Percentiles rank a stretch among this genome's conserved stretches.
Evolutionary conservation across 1,140 invertebrate genomes (phyloP).

Genomic region (Caerostris darwini): DNA sequence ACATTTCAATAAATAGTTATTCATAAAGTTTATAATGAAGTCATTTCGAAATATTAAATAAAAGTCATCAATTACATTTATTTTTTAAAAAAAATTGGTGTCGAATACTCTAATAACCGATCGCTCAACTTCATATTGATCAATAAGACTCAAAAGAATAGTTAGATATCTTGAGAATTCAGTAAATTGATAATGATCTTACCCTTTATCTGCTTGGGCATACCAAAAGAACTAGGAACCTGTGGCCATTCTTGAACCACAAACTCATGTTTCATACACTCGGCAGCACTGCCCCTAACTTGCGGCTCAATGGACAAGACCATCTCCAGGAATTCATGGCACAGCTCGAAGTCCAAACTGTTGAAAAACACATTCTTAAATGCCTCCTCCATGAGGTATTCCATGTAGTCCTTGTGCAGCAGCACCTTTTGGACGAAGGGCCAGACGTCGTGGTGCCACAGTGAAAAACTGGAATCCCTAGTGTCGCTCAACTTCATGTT

Average conservation of each 20-base stretch:
- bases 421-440: conserved; percentile 49
- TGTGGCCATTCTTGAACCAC: conserved; percentile 23
- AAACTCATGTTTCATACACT: conserved; percentile 20
- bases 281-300: not conserved
- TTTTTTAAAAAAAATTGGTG: too few relatives aligned
- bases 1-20: too few relatives aligned
- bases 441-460: conserved; percentile 56
- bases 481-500: not conserved
- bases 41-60: too few relatives aligned
- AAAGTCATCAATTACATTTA: too few relatives aligned
- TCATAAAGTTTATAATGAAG: too few relatives aligned
- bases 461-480: not conserved
- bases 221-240: not conserved
- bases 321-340: conserved; percentile 2
- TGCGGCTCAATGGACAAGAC: not conserved
- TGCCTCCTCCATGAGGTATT: not conserved
- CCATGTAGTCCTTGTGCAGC: conserved; percentile 31
- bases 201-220: not conserved
- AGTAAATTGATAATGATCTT: not conserved
- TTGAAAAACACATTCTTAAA: conserved; percentile 20
- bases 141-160: too few relatives aligned
- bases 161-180: too few relatives aligned
- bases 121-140: too few relatives aligned
- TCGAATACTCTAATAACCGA: too few relatives aligned
- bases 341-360: not conserved